Percentiles rank a stretch among this genome's conserved stretches.
Conservation (phyloP, 2,888 invertebrate genomes). For the Salticus scenicus region DNA sequence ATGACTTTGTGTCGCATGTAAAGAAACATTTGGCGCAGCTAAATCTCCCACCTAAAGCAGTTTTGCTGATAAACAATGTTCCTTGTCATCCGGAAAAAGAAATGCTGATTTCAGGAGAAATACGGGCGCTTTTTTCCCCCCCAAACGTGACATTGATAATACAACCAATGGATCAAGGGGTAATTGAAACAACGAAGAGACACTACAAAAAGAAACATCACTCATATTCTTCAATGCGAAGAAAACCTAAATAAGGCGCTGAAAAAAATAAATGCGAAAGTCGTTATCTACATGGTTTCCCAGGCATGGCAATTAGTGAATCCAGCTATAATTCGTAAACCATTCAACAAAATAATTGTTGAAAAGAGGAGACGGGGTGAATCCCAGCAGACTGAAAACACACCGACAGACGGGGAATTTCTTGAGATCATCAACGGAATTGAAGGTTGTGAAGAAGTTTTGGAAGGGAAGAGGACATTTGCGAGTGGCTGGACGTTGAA, state of each 20-base stretch:
- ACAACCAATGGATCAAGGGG: not conserved
- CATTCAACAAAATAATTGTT: slow-evolving; percentile 6
- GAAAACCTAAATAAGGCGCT: not conserved
- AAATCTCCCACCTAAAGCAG: slow-evolving; percentile 2
- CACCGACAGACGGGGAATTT: not conserved
- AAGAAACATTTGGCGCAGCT: not conserved
- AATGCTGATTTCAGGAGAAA: not conserved
- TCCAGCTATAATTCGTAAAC: not conserved
- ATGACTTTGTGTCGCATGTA: not conserved
- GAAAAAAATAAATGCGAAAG: slow-evolving; percentile 1
- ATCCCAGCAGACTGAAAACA: not conserved
- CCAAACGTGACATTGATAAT: slow-evolving; percentile 3
- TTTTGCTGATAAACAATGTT: slow-evolving; percentile 5
- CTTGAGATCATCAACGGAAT: not conserved
- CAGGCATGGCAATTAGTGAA: not conserved
- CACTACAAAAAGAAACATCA: not conserved
- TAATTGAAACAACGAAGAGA: not conserved
- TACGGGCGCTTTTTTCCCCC: not conserved
- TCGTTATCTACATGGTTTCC: not conserved
- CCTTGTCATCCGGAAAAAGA: slow-evolving; percentile 5
- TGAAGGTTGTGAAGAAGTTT: not conserved
- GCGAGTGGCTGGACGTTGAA: not conserved
- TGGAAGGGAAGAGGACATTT: not conserved
- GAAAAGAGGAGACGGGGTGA: not conserved
- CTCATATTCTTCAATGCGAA: too few species aligned